phyloP scores from a whole-genome alignment of 2,797 vertebrate species.

The Clamator glandarius region DNA sequence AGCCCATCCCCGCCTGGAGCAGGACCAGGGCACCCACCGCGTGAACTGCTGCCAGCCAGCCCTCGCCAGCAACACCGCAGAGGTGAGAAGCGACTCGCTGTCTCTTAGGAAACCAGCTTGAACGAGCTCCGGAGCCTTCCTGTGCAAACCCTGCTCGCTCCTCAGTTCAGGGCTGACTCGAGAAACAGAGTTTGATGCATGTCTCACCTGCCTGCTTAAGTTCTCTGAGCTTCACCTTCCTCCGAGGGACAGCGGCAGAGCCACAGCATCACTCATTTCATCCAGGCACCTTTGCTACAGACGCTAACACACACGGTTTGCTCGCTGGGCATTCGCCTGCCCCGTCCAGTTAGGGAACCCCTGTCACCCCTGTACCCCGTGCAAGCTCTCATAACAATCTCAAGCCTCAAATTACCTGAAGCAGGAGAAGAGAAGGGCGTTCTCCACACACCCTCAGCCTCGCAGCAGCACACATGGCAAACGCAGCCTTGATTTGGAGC shows the following conservation, averaged over 20 bases:
- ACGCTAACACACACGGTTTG: too few relatives aligned
- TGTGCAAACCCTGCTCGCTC: background rate
- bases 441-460: background rate
- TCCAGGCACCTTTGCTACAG: too few relatives aligned
- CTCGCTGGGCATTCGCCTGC: too few relatives aligned
- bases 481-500: background rate
- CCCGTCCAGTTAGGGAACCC: too few relatives aligned
- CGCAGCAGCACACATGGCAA: background rate
- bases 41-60: too few relatives aligned
- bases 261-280: too few relatives aligned
- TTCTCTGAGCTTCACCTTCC: too few relatives aligned
- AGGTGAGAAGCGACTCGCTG: background rate
- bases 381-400: background rate
- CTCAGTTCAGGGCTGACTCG: background rate
- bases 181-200: background rate
- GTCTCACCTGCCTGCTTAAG: background rate
- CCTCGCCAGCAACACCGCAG: background rate
- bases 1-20: background rate
- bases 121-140: background rate
- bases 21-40: background rate
- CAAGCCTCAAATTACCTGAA: accelerated
- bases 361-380: background rate
- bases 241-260: too few relatives aligned
- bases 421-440: background rate
- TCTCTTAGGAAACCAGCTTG: background rate